Percentiles rank a stretch among this genome's conserved stretches.
phyloP scores from a whole-genome alignment of 37 sponge, comb jelly and placozoan genomes.

The Dysidea cf. avara region DNA sequence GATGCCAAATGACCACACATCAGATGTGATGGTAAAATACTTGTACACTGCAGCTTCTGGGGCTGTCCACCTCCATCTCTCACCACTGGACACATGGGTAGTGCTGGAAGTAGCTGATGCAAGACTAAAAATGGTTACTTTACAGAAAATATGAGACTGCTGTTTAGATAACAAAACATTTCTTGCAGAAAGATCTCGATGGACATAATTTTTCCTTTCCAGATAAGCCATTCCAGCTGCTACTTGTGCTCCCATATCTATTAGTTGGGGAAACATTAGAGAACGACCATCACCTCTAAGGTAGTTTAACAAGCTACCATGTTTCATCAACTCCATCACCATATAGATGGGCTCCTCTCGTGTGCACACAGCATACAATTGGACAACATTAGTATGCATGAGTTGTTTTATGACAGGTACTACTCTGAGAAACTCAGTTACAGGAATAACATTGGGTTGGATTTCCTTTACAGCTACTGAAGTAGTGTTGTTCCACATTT shows the following conservation, averaged over 20 bases:
- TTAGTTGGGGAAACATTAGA: too few species aligned
- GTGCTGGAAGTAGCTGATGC: slow-evolving; percentile 86
- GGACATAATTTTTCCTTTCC: slow-evolving; percentile 94
- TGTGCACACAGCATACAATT: too few species aligned
- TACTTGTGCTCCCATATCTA: too few species aligned
- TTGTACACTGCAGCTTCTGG: too few species aligned
- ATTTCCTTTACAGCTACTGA: slow-evolving; percentile 95
- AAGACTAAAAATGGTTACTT: slow-evolving; percentile 93
- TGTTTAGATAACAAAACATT: slow-evolving; percentile 89
- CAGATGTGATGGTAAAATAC: too few species aligned
- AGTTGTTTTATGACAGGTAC: slow-evolving; percentile 92
- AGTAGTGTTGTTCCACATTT: slow-evolving; percentile 91
- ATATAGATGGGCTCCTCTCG: too few species aligned
- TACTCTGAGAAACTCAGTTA: slow-evolving; percentile 89
- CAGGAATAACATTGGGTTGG: slow-evolving; percentile 94
- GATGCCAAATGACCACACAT: too few species aligned
- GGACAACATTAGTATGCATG: slow-evolving; percentile 93
- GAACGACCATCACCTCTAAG: too few species aligned
- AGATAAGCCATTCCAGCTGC: slow-evolving; percentile 94
- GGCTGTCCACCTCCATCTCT: slow-evolving; percentile 95
- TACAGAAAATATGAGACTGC: slow-evolving; percentile 69
- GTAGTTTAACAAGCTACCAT: too few species aligned
- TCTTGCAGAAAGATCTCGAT: slow-evolving; percentile 95
- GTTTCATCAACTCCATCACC: too few species aligned
- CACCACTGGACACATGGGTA: slow-evolving; percentile 74